Evolutionary conservation across 2,888 invertebrate genomes (phyloP).

Genomic region (Amiota minor): DNA sequence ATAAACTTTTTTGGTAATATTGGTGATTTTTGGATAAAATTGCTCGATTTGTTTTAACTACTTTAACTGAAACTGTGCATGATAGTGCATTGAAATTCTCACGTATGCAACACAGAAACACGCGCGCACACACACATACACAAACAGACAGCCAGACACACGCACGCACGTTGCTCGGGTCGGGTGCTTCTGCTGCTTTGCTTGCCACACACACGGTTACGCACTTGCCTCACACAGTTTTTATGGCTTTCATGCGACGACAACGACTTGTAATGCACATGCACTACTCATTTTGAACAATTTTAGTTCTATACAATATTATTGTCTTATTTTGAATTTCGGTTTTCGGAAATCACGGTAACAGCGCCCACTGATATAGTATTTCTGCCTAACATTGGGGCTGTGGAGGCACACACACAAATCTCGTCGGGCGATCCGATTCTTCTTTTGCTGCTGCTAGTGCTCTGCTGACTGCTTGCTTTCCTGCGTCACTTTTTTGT

Average conservation of each 20-base stretch:
- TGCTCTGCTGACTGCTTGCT: conserved; percentile 34
- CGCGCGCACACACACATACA: conserved; percentile 34
- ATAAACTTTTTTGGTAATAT: conserved; percentile 43
- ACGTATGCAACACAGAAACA: conserved; percentile 11
- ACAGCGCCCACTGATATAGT: background rate
- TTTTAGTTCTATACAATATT: background rate
- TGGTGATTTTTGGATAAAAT: conserved; percentile 36
- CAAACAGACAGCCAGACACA: conserved; percentile 40
- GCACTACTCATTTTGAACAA: background rate
- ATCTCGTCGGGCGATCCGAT: conserved; percentile 50
- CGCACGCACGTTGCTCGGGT: conserved; percentile 24
- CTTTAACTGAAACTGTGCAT: conserved; percentile 3
- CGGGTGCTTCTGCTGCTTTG: conserved; percentile 27
- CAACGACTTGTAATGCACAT: conserved; percentile 4
- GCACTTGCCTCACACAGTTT: conserved; percentile 7
- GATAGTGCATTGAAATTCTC: background rate
- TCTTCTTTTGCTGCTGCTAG: conserved; percentile 36
- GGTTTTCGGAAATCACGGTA: conserved; percentile 5
- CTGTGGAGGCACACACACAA: conserved; percentile 8
- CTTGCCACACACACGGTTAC: conserved; percentile 25
- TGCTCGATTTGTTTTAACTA: background rate
- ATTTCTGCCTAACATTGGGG: background rate
- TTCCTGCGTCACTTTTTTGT: conserved; percentile 48
- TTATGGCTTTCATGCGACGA: conserved; percentile 13
- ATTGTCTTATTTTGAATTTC: conserved; percentile 9